A percentile compares a stretch with the other conserved stretches of the same genome.
phyloP scores from a whole-genome alignment of 1,140 invertebrate genomes.

The Episyrphus balteatus region DNA sequence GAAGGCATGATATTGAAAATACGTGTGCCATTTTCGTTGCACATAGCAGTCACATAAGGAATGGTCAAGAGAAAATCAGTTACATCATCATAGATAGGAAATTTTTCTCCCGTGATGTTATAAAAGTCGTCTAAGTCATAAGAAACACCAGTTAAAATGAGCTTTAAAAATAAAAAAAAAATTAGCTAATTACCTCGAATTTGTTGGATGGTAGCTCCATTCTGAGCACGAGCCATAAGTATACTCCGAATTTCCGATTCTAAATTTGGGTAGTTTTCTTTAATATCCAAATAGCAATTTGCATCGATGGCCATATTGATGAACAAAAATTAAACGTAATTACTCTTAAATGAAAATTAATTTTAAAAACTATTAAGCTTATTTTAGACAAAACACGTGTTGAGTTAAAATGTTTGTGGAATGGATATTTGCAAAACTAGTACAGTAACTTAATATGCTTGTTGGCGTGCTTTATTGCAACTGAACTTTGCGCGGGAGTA shows the following conservation, averaged over 20 bases:
- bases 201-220: slow-evolving; percentile 30
- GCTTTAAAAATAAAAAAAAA: not conserved
- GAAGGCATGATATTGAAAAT: slow-evolving; percentile 26
- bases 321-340: too few species aligned
- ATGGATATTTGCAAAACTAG: too few species aligned
- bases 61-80: slow-evolving; percentile 33
- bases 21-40: slow-evolving; percentile 19
- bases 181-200: slow-evolving; percentile 25
- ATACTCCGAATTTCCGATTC: slow-evolving; percentile 28
- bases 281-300: slow-evolving; percentile 16
- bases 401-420: too few species aligned
- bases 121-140: slow-evolving; percentile 25
- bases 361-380: too few species aligned
- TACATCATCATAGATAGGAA: slow-evolving; percentile 25
- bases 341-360: too few species aligned
- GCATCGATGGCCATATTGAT: slow-evolving; percentile 23
- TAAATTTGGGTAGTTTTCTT: slow-evolving; percentile 27
- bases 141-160: not conserved
- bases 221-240: slow-evolving; percentile 27
- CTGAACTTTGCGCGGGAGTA: too few species aligned
- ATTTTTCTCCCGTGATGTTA: slow-evolving; percentile 19
- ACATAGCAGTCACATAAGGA: slow-evolving; percentile 25
- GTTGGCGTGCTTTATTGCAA: too few species aligned
- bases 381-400: too few species aligned
- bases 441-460: too few species aligned